Base-by-base conservation (phyloP, 92 coral and sea anemone species). In the Epizoanthus fatuus region DNA sequence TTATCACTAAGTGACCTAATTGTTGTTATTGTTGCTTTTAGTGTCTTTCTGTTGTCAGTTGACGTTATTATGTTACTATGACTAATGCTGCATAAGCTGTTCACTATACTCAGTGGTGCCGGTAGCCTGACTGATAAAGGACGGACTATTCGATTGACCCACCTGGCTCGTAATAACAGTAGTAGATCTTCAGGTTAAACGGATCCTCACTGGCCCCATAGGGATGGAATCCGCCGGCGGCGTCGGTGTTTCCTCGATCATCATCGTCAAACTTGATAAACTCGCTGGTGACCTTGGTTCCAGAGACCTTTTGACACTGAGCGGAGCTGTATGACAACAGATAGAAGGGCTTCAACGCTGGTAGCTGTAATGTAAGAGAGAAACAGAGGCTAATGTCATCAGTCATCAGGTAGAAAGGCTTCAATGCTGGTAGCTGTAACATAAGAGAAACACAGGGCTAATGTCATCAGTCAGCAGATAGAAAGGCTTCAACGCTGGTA, bases 201-300 rank as follows among this genome's bases (percentile, higher is more conserved):
- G 99, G 99, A 74, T 97, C 99, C 83, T 97, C 99, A 45, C 98
- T 95, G 45, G 98, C 98, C 51, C 99, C 99, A 79, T 97, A 97
- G 11, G 99, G 99, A 80, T 95, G 98, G 2, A 94, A 92, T 1
- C 99, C 99, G 17, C 92, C 95, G 0, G 98, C 96, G 10, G 93
- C 96, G 62, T 97, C 99, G 11, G 99, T 97, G 70, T 97, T 97
- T 1, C 92, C 99, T 53, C 95, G 98, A 80, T 97, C 99, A 29
- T 97, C 97, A 65, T 97, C 99, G 25, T 97, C 99, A 87, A 95
- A 97, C 90, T 97, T 97, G 71, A n/a, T n/a, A n/a, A n/a, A n/a
- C n/a, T n/a, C n/a, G n/a, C n/a, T n/a, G n/a, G n/a, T n/a, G n/a
- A n/a, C n/a, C n/a, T n/a, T n/a, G n/a, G n/a, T n/a, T n/a, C n/a